Evolutionary conservation across 2,113 vertebrate genomes (phyloP).

Genomic region (Jacana jacana): DNA sequence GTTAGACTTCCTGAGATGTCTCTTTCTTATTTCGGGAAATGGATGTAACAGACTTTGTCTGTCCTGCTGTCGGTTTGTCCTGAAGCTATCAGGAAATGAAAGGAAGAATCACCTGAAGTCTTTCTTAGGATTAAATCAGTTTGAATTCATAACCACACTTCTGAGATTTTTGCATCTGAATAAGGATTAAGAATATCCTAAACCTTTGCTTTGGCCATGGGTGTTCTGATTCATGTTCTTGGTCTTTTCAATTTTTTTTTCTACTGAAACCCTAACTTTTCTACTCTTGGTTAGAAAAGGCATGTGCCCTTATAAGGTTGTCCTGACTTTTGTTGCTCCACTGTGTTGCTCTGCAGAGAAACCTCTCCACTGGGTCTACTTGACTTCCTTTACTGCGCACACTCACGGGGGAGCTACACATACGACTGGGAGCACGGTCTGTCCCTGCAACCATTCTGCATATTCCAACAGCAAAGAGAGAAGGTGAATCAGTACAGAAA

Average conservation of each 20-base stretch:
- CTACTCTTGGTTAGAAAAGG: background rate
- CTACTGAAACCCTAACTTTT: slow-evolving; percentile 5
- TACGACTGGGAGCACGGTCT: background rate
- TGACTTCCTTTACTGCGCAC: background rate
- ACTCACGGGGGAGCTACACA: background rate
- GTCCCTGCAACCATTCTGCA: background rate
- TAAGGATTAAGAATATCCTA: slow-evolving; percentile 20
- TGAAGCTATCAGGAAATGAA: slow-evolving; percentile 1
- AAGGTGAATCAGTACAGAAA: background rate
- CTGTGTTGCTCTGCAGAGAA: background rate
- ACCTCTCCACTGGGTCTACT: background rate
- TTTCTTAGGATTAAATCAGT: slow-evolving; percentile 14
- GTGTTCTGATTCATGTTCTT: slow-evolving; percentile 16
- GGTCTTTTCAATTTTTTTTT: background rate
- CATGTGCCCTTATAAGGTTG: background rate
- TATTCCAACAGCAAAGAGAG: background rate
- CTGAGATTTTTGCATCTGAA: background rate
- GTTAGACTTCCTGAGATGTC: background rate
- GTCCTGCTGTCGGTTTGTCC: background rate
- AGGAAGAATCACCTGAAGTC: slow-evolving; percentile 33
- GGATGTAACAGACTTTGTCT: background rate
- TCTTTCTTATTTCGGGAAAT: background rate
- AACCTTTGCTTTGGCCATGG: slow-evolving; percentile 7
- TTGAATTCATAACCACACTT: slow-evolving; percentile 3
- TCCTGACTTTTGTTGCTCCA: background rate